These are phyloP conservation scores for Notiomystis cincta DNA, from an alignment of 2,113 vertebrate species.

Conservation along the genomic window DNA sequence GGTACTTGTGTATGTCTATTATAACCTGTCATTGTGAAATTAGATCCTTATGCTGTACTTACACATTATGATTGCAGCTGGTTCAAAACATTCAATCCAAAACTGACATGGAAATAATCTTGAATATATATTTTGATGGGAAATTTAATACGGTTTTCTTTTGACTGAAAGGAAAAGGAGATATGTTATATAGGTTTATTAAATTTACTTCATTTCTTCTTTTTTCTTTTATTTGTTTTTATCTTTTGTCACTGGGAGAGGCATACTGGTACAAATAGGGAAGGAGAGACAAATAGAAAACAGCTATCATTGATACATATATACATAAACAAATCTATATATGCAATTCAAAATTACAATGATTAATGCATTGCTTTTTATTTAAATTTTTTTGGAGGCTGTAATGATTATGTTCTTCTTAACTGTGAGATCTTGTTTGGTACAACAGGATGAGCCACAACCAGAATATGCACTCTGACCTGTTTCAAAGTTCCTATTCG, in stretches of 20 bases:
- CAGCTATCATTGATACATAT: not conserved
- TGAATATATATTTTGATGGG: not conserved
- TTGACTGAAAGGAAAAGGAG: not conserved
- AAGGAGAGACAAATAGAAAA: not conserved
- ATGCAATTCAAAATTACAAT: not conserved
- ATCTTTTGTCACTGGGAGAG: not conserved
- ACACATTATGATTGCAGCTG: not conserved
- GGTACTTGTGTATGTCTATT: not conserved
- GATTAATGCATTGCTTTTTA: not conserved
- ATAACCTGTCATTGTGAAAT: constrained; percentile 32
- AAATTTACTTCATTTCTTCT: not conserved
- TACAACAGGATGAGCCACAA: not conserved
- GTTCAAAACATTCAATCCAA: not conserved
- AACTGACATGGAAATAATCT: not conserved
- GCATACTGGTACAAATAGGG: not conserved
- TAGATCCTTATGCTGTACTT: not conserved
- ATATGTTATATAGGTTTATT: not conserved
- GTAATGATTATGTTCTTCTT: not conserved
- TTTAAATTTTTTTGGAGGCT: not conserved
- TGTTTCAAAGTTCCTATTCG: not conserved
- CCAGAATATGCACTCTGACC: not conserved
- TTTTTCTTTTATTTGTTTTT: not conserved
- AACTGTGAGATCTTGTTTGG: not conserved
- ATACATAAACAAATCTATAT: not conserved
- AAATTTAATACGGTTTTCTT: not conserved